These are phyloP conservation scores for Cyanistes caeruleus DNA, from an alignment of 2,113 vertebrate genomes.

Conservation along the genomic window DNA sequence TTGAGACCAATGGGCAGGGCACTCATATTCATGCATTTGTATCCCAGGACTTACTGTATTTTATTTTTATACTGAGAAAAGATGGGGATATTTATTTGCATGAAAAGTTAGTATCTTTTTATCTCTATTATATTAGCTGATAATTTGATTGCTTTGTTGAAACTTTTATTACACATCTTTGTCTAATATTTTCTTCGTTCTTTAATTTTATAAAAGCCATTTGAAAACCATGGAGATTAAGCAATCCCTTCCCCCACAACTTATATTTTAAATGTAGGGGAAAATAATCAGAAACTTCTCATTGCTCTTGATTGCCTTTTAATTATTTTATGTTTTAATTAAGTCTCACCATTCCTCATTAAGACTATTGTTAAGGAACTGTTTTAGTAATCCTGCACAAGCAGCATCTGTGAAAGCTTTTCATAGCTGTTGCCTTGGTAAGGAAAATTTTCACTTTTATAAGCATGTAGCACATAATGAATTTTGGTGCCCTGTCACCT, in stretches of 20 bases:
- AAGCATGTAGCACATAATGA: neutral
- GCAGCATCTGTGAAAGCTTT: constrained; percentile 14
- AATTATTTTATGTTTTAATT: constrained; percentile 57
- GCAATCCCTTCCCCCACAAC: neutral
- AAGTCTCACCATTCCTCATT: constrained; percentile 41
- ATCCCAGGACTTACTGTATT: neutral
- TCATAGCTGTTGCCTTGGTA: neutral
- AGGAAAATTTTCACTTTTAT: neutral
- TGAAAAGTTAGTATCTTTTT: neutral
- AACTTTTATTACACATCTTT: neutral
- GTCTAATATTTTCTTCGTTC: neutral
- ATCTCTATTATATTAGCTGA: neutral
- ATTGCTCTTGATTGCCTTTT: constrained; percentile 52
- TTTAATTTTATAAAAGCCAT: neutral
- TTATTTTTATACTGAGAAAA: neutral
- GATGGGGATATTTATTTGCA: neutral
- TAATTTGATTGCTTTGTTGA: constrained; percentile 28
- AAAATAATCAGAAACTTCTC: constrained; percentile 3
- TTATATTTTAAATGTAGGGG: neutral
- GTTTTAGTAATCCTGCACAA: neutral
- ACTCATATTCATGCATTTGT: neutral
- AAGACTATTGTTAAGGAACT: constrained; percentile 17
- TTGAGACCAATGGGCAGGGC: neutral
- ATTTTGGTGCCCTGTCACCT: neutral
- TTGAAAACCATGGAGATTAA: neutral